These are phyloP conservation scores for Acrobasis consociella DNA, from an alignment of 2,888 invertebrate genomes.

Conservation along the genomic window DNA sequence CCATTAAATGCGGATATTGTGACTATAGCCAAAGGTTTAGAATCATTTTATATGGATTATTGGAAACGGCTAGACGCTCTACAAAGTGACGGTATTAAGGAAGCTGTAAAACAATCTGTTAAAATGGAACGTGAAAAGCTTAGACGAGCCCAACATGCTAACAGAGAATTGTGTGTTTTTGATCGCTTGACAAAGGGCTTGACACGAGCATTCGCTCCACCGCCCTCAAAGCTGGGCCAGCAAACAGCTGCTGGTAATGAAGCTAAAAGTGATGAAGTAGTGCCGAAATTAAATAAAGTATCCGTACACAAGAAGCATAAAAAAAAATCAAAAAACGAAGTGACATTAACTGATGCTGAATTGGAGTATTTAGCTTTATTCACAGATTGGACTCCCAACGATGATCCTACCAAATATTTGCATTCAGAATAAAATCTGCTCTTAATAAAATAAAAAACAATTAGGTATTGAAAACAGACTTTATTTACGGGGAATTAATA, in stretches of 20 bases:
- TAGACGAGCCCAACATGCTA: conserved; percentile 80
- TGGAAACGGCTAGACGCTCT: conserved; percentile 80
- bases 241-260: not conserved
- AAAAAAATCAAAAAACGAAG: conserved; percentile 27
- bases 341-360: conserved; percentile 55
- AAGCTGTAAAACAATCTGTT: conserved; percentile 77
- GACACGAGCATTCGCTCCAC: conserved; percentile 49
- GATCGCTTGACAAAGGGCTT: conserved; percentile 71
- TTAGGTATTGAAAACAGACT: conserved; percentile 71
- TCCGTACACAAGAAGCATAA: conserved; percentile 27
- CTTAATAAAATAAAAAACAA: conserved; percentile 37
- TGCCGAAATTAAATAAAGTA: conserved; percentile 9
- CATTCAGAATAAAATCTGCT: conserved; percentile 34
- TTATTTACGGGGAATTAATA: conserved; percentile 73
- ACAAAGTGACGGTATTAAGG: conserved; percentile 76
- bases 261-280: not conserved
- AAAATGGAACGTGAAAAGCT: conserved; percentile 74
- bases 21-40: conserved; percentile 83
- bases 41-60: conserved; percentile 78
- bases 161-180: conserved; percentile 80
- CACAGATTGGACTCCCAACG: conserved; percentile 66
- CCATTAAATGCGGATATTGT: conserved; percentile 80
- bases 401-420: conserved; percentile 60
- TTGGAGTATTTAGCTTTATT: conserved; percentile 64
- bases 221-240: not conserved